Conservation (phyloP, 1,140 invertebrate species). For the Drosophila sproati region DNA sequence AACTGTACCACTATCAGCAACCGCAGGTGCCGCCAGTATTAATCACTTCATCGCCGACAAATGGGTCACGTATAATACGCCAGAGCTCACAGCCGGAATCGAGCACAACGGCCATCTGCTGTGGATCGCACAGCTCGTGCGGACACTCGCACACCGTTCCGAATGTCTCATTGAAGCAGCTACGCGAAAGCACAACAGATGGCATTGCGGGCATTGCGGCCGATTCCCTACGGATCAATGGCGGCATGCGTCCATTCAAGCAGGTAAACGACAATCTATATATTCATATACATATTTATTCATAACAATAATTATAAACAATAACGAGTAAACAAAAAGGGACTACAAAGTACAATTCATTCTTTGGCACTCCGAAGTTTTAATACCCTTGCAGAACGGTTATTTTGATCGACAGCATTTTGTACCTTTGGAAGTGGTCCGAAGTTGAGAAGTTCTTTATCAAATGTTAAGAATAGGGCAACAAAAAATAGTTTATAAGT, state of each 20-base stretch:
- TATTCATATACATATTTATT: background rate
- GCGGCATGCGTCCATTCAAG: slow-evolving; percentile 97
- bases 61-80: slow-evolving; percentile 90
- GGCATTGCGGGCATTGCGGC: slow-evolving; percentile 98
- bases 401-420: too few species aligned
- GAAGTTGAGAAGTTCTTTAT: too few species aligned
- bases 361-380: too few species aligned
- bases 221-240: slow-evolving; percentile 98
- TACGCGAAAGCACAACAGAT: slow-evolving; percentile 91
- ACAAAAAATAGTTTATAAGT: too few species aligned
- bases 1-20: slow-evolving; percentile 48
- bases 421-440: too few species aligned
- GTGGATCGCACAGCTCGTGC: slow-evolving; percentile 86
- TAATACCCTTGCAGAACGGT: too few species aligned
- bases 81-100: slow-evolving; percentile 96
- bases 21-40: slow-evolving; percentile 88
- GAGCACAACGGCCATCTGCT: slow-evolving; percentile 87
- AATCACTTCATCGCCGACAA: slow-evolving; percentile 88
- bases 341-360: too few species aligned
- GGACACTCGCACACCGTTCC: slow-evolving; percentile 87
- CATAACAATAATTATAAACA: too few species aligned
- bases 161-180: slow-evolving; percentile 92
- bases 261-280: slow-evolving; percentile 89
- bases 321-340: too few species aligned
- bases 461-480: too few species aligned